These are phyloP conservation scores for Hypena proboscidalis DNA, from an alignment of 2,888 invertebrate species.

Conservation along the genomic window DNA sequence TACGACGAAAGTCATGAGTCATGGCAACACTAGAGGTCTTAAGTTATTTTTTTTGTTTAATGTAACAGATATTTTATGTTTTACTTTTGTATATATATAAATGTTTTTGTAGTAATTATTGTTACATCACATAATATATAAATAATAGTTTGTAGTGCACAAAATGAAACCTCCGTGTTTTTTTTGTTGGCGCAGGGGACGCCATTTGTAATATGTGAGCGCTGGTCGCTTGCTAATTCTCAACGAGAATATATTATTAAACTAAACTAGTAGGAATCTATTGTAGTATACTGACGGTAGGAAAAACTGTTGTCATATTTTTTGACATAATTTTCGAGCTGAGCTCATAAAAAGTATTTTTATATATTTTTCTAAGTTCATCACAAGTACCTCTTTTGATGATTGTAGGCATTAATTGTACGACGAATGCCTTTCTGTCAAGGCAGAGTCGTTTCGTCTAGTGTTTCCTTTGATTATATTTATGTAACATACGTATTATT, in stretches of 20 bases:
- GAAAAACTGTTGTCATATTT: constrained; percentile 16
- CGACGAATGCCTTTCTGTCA: too few species aligned
- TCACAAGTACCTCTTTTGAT: not conserved
- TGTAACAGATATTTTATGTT: not conserved
- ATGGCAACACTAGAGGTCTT: constrained; percentile 35
- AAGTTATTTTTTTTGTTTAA: constrained; percentile 16
- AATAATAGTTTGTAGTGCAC: not conserved
- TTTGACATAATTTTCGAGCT: constrained; percentile 18
- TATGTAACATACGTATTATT: constrained; percentile 1
- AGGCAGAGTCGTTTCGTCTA: too few species aligned
- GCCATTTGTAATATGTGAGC: too few species aligned
- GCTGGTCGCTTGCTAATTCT: too few species aligned
- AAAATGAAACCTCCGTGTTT: too few species aligned
- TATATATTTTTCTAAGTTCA: constrained; percentile 17
- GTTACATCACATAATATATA: not conserved
- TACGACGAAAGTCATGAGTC: too few species aligned
- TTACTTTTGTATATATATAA: not conserved
- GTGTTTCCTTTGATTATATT: not conserved
- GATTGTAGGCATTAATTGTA: too few species aligned
- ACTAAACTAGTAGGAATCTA: constrained; percentile 11
- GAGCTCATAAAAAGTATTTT: constrained; percentile 33
- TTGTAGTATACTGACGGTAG: constrained; percentile 10
- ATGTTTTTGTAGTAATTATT: not conserved
- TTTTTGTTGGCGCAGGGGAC: too few species aligned
- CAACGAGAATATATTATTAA: too few species aligned